phyloP scores from a whole-genome alignment of 2,797 vertebrate species.

The Sebastiscus albofasciatus region DNA sequence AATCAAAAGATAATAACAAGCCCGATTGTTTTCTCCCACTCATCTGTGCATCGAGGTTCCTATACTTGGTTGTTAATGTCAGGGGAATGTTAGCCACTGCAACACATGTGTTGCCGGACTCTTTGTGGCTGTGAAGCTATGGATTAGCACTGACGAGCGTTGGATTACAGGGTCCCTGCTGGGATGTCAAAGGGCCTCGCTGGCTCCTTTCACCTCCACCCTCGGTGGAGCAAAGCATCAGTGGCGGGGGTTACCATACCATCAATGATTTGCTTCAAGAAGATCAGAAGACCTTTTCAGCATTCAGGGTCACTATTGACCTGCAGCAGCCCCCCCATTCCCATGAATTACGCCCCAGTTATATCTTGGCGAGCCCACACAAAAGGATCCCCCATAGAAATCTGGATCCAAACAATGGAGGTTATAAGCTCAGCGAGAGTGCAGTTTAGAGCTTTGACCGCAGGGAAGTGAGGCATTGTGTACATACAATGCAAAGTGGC shows the following conservation, averaged over 20 bases:
- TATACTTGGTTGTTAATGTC: constrained; percentile 14
- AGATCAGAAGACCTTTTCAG: constrained; percentile 82
- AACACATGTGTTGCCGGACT: constrained; percentile 33
- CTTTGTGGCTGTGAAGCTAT: constrained; percentile 51
- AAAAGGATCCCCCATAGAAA: constrained; percentile 49
- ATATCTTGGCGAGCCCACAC: constrained; percentile 57
- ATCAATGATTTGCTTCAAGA: constrained; percentile 81
- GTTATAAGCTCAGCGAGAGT: constrained; percentile 42
- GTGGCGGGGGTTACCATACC: constrained; percentile 63
- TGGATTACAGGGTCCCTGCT: constrained; percentile 75
- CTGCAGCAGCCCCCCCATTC: constrained; percentile 52
- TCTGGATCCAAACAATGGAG: constrained; percentile 47
- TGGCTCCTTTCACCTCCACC: constrained; percentile 64
- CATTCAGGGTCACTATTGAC: constrained; percentile 69
- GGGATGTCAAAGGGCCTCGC: constrained; percentile 70
- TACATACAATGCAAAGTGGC: constrained; percentile 31
- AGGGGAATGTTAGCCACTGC: constrained; percentile 21
- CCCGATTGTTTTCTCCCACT: constrained; percentile 8
- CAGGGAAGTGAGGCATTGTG: constrained; percentile 42
- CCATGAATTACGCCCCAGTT: constrained; percentile 63
- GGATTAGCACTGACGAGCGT: constrained; percentile 70
- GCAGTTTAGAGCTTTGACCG: constrained; percentile 28
- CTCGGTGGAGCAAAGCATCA: constrained; percentile 57
- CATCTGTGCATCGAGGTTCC: not conserved
- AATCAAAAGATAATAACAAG: not conserved